Evolutionary conservation across 1,140 invertebrate species (phyloP).

Genomic region (Drosophila pallidifrons): DNA sequence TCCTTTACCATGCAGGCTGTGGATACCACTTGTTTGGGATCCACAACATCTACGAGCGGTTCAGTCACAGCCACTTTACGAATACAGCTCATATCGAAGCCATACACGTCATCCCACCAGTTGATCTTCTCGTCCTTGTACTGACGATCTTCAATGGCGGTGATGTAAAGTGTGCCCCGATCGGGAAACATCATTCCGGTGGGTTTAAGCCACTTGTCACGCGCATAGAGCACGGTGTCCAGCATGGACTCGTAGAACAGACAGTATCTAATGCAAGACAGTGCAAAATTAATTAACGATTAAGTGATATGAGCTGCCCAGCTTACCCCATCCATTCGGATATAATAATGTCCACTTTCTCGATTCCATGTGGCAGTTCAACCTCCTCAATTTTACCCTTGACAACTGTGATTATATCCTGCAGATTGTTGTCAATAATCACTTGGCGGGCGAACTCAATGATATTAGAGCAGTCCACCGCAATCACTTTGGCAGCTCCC

Average conservation of each 20-base stretch:
- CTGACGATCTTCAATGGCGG: constrained; percentile 98
- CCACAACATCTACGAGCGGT: constrained; percentile 99
- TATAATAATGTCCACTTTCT: constrained; percentile 99
- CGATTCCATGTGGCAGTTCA: constrained; percentile 89
- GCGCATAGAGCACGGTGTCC: constrained; percentile 96
- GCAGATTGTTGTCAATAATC: constrained; percentile 93
- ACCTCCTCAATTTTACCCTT: constrained; percentile 97
- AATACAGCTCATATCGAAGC: constrained; percentile 99
- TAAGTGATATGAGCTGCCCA: neutral
- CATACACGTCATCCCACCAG: constrained; percentile 99
- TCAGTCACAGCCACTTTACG: constrained; percentile 98
- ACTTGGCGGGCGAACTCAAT: constrained; percentile 98
- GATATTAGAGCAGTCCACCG: constrained; percentile 98
- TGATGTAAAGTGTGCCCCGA: constrained; percentile 94
- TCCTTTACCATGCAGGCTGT: constrained; percentile 96
- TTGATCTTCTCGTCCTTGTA: constrained; percentile 99
- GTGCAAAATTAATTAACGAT: neutral
- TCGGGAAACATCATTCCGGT: constrained; percentile 95
- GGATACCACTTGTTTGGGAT: constrained; percentile 98
- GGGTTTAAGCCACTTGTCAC: constrained; percentile 96
- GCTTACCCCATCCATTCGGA: constrained; percentile 99
- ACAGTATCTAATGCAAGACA: constrained; percentile 88
- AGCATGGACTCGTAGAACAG: constrained; percentile 99
- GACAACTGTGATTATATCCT: constrained; percentile 95
- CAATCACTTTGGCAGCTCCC: constrained; percentile 97